Evolutionary conservation across 2,797 vertebrate genomes (phyloP).

Genomic region (Masticophis lateralis): DNA sequence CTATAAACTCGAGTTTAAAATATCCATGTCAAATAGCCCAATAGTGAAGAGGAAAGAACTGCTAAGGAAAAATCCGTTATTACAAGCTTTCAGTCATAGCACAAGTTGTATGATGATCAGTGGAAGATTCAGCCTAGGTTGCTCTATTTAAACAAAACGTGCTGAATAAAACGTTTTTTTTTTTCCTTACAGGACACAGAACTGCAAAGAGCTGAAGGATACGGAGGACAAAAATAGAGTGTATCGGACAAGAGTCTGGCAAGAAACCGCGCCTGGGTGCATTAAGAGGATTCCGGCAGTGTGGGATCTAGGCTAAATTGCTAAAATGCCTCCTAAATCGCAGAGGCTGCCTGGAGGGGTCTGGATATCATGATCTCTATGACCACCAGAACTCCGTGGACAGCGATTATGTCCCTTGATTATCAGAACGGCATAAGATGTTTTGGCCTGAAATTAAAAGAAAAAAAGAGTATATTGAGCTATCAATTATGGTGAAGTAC

Average conservation of each 20-base stretch:
- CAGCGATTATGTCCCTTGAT: neutral
- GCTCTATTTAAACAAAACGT: neutral
- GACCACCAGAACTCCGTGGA: neutral
- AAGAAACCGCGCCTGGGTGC: neutral
- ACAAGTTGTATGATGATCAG: neutral
- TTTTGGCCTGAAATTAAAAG: neutral
- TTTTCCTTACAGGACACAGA: too few relatives aligned
- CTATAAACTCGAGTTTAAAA: neutral
- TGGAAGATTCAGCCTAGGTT: neutral
- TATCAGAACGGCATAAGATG: neutral
- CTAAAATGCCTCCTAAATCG: neutral
- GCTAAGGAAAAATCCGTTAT: neutral
- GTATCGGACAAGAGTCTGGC: neutral
- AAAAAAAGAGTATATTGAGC: neutral
- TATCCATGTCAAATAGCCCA: neutral
- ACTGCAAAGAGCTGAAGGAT: neutral
- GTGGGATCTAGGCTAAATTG: neutral
- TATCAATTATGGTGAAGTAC: constrained; percentile 1
- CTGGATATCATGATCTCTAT: neutral
- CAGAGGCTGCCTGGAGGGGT: too few relatives aligned
- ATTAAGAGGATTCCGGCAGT: neutral
- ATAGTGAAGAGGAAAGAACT: neutral
- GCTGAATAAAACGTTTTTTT: neutral
- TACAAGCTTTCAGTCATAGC: neutral
- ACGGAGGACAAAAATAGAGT: neutral